Percentiles rank a stretch among this genome's conserved stretches.
Conservation (phyloP, 2,888 invertebrate species). For the Norana najaformis region DNA sequence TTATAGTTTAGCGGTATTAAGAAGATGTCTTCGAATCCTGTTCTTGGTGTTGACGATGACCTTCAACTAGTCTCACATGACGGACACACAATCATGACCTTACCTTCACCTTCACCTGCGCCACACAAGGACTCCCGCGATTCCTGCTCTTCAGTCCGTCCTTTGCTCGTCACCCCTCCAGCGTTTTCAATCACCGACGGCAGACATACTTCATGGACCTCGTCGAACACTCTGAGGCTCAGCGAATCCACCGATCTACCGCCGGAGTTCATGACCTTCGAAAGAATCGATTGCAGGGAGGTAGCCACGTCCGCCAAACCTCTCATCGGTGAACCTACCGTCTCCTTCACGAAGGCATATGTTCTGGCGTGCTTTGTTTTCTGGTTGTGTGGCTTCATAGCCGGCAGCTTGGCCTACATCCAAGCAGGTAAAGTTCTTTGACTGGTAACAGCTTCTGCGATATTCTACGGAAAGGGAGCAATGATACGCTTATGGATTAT, state of each 20-base stretch:
- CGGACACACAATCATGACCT: not conserved
- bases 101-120: not conserved
- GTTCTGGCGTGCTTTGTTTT: not conserved
- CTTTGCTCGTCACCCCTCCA: not conserved
- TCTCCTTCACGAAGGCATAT: not conserved
- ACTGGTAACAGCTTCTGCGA: not conserved
- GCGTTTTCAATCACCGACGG: not conserved
- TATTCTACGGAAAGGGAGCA: not conserved
- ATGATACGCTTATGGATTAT: too few relatives aligned
- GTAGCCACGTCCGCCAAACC: not conserved
- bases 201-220: not conserved
- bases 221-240: not conserved
- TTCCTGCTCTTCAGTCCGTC: not conserved
- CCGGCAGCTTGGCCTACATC: constrained; percentile 15
- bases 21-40: not conserved
- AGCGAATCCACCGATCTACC: not conserved
- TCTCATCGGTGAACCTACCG: not conserved
- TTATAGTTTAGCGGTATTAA: not conserved
- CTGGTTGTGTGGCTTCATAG: constrained; percentile 14
- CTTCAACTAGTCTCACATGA: not conserved
- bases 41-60: not conserved
- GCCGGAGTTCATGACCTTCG: not conserved
- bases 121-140: not conserved
- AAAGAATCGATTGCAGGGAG: not conserved
- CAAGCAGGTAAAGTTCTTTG: not conserved